Conservation (phyloP, 2,888 invertebrate genomes). For the Mantis religiosa region DNA sequence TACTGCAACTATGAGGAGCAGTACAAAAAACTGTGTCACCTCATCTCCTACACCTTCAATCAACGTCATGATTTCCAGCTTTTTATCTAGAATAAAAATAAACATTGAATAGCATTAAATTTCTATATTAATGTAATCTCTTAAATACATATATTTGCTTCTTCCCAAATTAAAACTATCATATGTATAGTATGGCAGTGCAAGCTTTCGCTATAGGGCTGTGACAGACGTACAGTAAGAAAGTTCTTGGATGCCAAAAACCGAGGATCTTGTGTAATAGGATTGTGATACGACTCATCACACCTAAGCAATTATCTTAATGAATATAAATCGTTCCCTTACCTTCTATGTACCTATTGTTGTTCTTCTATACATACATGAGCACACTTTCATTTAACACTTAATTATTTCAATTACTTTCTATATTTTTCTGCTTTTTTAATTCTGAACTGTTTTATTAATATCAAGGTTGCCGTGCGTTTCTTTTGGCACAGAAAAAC, state of each 20-base stretch:
- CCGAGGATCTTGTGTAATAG: too few species aligned
- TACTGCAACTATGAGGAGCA: conserved; percentile 53
- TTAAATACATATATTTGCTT: too few species aligned
- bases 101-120: background rate
- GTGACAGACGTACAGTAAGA: background rate
- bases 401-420: background rate
- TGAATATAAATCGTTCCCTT: background rate
- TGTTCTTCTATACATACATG: background rate
- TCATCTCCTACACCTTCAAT: conserved; percentile 83
- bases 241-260: background rate
- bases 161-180: too few species aligned
- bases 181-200: too few species aligned
- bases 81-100: conserved; percentile 36
- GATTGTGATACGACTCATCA: background rate
- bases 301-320: background rate
- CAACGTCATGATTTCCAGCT: conserved; percentile 56
- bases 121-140: too few species aligned
- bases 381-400: background rate
- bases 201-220: background rate
- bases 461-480: background rate
- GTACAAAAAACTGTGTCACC: conserved; percentile 68
- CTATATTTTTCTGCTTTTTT: background rate
- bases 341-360: too few species aligned
- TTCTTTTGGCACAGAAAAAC: too few species aligned
- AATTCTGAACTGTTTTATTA: background rate